Base-by-base conservation (phyloP, 2,113 vertebrate genomes). In the Noctilio leporinus region DNA sequence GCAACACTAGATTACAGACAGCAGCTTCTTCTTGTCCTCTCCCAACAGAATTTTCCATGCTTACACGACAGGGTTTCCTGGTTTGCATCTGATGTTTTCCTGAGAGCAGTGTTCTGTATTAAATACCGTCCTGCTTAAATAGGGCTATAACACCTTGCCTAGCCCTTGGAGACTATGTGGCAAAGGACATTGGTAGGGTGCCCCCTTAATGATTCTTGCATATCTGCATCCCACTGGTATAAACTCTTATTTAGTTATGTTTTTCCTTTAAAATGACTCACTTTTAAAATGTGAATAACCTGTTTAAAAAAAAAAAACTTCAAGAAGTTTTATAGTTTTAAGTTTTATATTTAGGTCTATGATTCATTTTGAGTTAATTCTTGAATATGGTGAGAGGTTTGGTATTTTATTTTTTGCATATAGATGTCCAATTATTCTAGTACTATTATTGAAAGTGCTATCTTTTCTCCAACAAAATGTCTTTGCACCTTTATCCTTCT, bases 41-140 rank as follows among this genome's bases (percentile, higher is more conserved):
- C 88, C 65, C 47, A 78, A 62, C 24, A 59, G 24, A 73, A 45
- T 81, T 90, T 95, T 95, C 84, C 93, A 93, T n/a, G 6, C 40
- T 59, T 40, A 82, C 59, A 1, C 2, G 9, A 38, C 57, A 38
- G 49, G 51, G 33, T 17, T 40, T 86, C 57, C 40, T 85, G 86
- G 77, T 69, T 77, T 75, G 84, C 77, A 49, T 7, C 11, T 45
- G 78, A 67, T 72, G 65, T 84, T 72, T 33, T 91, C 35, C 78
- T 59, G 57, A 89, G 88, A 93, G 51, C 33, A 35, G 35, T 92
- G 22, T 47, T 94, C 72, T 85, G 40, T 69, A 45, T 43, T 65
- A 73, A 95, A 87, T 40, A 62, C 33, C 22, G 16, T 45, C 49
- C 83, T 77, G 19, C 43, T 59, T 49, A 30, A 22, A 47, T 83